Evolutionary conservation across 1,140 invertebrate species (phyloP), one percentile per base, ranked within the genome.

Genomic region (Wasmannia auropunctata): DNA sequence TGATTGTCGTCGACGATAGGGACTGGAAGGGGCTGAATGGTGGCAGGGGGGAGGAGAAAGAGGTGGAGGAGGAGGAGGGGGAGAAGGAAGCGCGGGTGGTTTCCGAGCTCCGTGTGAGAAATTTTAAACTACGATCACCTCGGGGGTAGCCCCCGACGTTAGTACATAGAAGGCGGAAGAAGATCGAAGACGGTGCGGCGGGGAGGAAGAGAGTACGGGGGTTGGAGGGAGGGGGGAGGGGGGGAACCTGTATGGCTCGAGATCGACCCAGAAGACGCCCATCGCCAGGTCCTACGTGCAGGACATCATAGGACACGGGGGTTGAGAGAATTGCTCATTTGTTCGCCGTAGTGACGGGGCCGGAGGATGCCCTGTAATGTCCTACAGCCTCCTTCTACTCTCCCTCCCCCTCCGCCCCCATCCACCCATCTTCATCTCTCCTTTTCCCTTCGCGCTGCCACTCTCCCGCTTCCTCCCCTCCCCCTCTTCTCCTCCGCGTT

Each of bases 261-360:
- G 87, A 91, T 91, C 90, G 90, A 91, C 90, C 90, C 90, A 91
- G 90, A 91, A 91, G 90, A 90, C 90, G 89, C 89, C 90, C 90
- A 90, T 90, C 87, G 89, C 90, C 80, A 87, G 87, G 92, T 93
- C 88, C 92, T 93, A 92, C 92, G 92, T 93, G 92, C 92, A 93
- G 92, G 91, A 93, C 93, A 93, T 92, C 93, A 92, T 93, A 92
- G 91, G 90, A 92, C 91, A 92, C 91, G 89, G 86, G 91, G 91
- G 92, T 91, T 93, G 93, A 93, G 92, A 93, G 93, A 93, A 93
- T 93, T 93, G 93, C 93, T 93, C 93, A 93, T 93, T 93, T 93
- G 93, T 93, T 93, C 93, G 92, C 80, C 84, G 86, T 90, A 93
- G 93, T 92, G 91, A 93, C 92, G 92, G 93, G 92, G 93, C 89